phyloP scores from a whole-genome alignment of 2,888 invertebrate genomes.

The Polymixis lichenea region DNA sequence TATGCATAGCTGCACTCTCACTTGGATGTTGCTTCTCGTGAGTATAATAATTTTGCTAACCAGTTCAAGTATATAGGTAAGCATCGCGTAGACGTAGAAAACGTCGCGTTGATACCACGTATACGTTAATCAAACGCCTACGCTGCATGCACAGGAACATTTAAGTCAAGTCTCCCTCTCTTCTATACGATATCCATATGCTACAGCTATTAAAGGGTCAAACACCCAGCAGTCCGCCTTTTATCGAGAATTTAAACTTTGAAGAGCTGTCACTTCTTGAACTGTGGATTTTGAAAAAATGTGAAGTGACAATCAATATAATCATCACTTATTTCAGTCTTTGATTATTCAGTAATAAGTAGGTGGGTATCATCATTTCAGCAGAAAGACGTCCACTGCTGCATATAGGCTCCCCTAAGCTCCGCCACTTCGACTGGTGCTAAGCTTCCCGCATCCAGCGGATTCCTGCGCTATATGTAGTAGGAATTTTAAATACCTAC shows the following conservation, averaged over 20 bases:
- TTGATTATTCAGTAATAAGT: not conserved
- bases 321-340: not conserved
- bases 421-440: too few relatives aligned
- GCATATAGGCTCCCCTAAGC: too few relatives aligned
- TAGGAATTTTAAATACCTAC: not conserved
- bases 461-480: too few relatives aligned
- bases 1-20: conserved; percentile 90
- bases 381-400: too few relatives aligned
- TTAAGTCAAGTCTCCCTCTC: not conserved
- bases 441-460: too few relatives aligned
- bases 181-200: not conserved
- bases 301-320: not conserved
- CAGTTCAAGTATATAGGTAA: not conserved
- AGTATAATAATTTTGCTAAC: conserved; percentile 70
- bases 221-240: not conserved
- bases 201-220: not conserved
- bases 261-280: not conserved
- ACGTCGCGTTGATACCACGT: not conserved
- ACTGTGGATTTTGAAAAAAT: not conserved
- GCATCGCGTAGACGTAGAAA: not conserved
- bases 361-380: too few relatives aligned
- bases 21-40: conserved; percentile 94
- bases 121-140: not conserved
- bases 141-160: not conserved
- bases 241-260: not conserved